Evolutionary conservation across 1,140 invertebrate genomes (phyloP).

Genomic region (Drosophila eugracilis): DNA sequence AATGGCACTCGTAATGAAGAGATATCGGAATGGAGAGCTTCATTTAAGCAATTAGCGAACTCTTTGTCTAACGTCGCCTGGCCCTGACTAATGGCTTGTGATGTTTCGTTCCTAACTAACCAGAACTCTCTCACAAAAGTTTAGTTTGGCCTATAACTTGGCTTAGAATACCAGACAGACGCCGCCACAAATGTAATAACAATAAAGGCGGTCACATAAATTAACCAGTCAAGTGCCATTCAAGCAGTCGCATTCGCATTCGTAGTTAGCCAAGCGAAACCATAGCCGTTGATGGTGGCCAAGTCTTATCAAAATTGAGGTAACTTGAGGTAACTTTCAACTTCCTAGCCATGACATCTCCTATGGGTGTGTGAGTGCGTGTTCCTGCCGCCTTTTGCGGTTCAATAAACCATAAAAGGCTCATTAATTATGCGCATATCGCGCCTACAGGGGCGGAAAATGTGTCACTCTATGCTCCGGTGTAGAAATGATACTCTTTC

Average conservation of each 20-base stretch:
- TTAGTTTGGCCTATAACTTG: no score
- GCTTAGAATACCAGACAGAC: no score
- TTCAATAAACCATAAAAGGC: slow-evolving; percentile 85
- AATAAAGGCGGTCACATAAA: slow-evolving; percentile 79
- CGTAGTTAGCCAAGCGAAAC: slow-evolving; percentile 76
- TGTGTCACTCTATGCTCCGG: slow-evolving; percentile 66
- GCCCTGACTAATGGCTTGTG: slow-evolving; percentile 65
- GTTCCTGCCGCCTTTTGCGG: slow-evolving; percentile 61
- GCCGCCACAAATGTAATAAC: slow-evolving; percentile 68
- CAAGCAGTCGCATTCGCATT: slow-evolving; percentile 40
- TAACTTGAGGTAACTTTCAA: slow-evolving; percentile 44
- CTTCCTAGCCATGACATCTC: slow-evolving; percentile 64
- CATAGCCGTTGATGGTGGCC: slow-evolving; percentile 38
- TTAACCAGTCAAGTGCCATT: slow-evolving; percentile 73
- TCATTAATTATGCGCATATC: slow-evolving; percentile 85
- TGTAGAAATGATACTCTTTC: slow-evolving; percentile 39
- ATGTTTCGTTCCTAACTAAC: slow-evolving; percentile 43
- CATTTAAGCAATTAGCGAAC: slow-evolving; percentile 69
- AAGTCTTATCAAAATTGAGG: slow-evolving; percentile 70
- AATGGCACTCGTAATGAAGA: slow-evolving; percentile 48
- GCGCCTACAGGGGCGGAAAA: slow-evolving; percentile 80
- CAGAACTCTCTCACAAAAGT: no score
- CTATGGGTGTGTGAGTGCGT: slow-evolving; percentile 22
- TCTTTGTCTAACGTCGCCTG: slow-evolving; percentile 68
- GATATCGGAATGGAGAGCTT: slow-evolving; percentile 45